Conservation (phyloP, 2,888 invertebrate species). For the Luperina testacea region DNA sequence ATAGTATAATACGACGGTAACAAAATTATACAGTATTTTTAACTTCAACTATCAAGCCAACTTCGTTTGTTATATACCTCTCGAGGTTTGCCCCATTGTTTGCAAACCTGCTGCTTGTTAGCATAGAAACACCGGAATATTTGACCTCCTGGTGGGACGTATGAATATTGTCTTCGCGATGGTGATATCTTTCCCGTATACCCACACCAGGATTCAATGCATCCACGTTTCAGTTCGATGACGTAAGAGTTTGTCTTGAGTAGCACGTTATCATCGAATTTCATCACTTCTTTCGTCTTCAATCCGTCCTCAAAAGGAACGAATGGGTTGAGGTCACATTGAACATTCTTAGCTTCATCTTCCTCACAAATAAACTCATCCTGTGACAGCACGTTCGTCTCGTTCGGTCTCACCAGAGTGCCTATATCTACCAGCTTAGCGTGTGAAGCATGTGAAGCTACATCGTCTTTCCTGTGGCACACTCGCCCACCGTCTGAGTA, state of each 20-base stretch:
- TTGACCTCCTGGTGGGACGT: constrained; percentile 80
- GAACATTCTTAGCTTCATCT: constrained; percentile 68
- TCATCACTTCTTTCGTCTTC: constrained; percentile 71
- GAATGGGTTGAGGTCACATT: constrained; percentile 80
- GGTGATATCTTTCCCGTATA: constrained; percentile 72
- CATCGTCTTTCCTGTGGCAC: constrained; percentile 79
- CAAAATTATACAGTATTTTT: background rate
- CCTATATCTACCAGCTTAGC: constrained; percentile 79
- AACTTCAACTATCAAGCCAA: constrained; percentile 51
- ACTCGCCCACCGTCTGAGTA: constrained; percentile 80
- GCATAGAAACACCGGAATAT: constrained; percentile 82
- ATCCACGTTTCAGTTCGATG: constrained; percentile 74
- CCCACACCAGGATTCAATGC: constrained; percentile 81
- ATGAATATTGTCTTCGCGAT: constrained; percentile 70
- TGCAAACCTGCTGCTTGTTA: constrained; percentile 84
- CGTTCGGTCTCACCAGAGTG: constrained; percentile 78
- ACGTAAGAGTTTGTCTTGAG: constrained; percentile 76
- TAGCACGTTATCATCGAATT: constrained; percentile 74
- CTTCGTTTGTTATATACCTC: constrained; percentile 70
- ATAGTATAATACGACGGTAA: constrained; percentile 1
- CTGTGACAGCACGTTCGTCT: constrained; percentile 79
- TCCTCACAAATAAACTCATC: constrained; percentile 86
- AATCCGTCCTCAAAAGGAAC: constrained; percentile 77
- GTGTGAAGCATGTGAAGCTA: constrained; percentile 76
- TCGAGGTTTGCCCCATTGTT: constrained; percentile 67